Percentiles rank a stretch among this genome's conserved stretches.
Conservation (phyloP, 2,888 invertebrate genomes). For the Mellilla xanthometata region DNA sequence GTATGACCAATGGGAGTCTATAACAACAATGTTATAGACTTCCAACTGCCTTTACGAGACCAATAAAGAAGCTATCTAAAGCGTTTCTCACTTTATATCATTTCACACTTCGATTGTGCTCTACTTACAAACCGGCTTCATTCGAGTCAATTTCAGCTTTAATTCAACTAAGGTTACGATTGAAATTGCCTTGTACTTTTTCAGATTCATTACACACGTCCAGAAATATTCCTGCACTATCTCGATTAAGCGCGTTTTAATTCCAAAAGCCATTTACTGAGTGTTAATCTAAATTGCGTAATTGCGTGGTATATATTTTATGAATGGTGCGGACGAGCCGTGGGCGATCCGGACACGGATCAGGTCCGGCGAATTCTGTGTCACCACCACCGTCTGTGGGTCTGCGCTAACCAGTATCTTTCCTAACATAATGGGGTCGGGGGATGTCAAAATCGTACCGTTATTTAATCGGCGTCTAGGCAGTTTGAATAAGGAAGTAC, state of each 20-base stretch:
- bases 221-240: slow-evolving; percentile 32
- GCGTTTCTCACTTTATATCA: slow-evolving; percentile 21
- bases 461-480: slow-evolving; percentile 14
- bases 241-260: slow-evolving; percentile 44
- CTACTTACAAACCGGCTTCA: slow-evolving; percentile 14
- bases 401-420: slow-evolving; percentile 37
- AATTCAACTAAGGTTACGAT: slow-evolving; percentile 2
- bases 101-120: slow-evolving; percentile 18
- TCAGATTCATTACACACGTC: slow-evolving; percentile 15
- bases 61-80: slow-evolving; percentile 15
- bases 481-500: slow-evolving; percentile 25
- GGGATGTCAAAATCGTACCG: slow-evolving; percentile 30
- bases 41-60: slow-evolving; percentile 3
- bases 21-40: background rate
- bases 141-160: slow-evolving; percentile 4
- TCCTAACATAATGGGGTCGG: slow-evolving; percentile 34
- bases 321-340: slow-evolving; percentile 64
- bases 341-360: slow-evolving; percentile 68
- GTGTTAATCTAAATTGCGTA: slow-evolving; percentile 61
- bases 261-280: slow-evolving; percentile 43
- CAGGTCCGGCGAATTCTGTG: slow-evolving; percentile 54
- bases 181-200: slow-evolving; percentile 1
- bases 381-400: slow-evolving; percentile 39
- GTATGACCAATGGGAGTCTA: too few relatives aligned
- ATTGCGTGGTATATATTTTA: slow-evolving; percentile 64